Evolutionary conservation across 2,113 vertebrate genomes (phyloP).

Genomic region (Hippocampus mohnikei): DNA sequence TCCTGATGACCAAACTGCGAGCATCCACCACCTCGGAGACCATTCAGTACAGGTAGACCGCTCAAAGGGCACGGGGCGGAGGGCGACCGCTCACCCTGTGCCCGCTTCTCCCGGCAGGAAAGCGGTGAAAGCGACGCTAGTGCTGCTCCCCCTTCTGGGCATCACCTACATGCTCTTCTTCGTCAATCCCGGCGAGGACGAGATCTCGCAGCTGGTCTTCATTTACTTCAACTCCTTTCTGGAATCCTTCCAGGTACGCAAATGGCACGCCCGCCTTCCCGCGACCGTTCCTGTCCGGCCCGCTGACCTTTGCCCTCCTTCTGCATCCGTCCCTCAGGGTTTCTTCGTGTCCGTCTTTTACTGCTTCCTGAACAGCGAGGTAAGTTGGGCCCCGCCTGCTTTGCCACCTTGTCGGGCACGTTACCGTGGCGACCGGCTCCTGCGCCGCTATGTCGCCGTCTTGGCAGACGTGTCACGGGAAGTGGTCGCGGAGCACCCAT

Average conservation of each 20-base stretch:
- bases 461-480: neutral
- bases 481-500: too few species aligned
- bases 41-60: conserved; percentile 76
- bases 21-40: conserved; percentile 93
- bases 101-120: conserved; percentile 73
- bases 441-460: neutral
- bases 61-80: neutral
- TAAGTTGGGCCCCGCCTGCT: conserved; percentile 61
- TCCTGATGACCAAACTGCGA: conserved; percentile 93
- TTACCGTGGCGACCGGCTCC: neutral
- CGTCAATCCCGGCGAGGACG: conserved; percentile 93
- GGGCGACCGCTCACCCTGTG: neutral
- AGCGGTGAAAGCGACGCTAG: conserved; percentile 95
- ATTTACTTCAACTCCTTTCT: conserved; percentile 98
- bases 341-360: conserved; percentile 93
- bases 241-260: conserved; percentile 88
- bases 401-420: neutral
- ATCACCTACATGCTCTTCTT: conserved; percentile 99
- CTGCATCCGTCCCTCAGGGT: conserved; percentile 70
- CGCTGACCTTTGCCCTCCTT: neutral
- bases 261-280: neutral
- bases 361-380: conserved; percentile 91
- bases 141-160: conserved; percentile 92
- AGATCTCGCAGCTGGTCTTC: conserved; percentile 91
- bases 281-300: neutral